phyloP scores from a whole-genome alignment of 2,888 invertebrate genomes.

The Limnephilus lunatus region DNA sequence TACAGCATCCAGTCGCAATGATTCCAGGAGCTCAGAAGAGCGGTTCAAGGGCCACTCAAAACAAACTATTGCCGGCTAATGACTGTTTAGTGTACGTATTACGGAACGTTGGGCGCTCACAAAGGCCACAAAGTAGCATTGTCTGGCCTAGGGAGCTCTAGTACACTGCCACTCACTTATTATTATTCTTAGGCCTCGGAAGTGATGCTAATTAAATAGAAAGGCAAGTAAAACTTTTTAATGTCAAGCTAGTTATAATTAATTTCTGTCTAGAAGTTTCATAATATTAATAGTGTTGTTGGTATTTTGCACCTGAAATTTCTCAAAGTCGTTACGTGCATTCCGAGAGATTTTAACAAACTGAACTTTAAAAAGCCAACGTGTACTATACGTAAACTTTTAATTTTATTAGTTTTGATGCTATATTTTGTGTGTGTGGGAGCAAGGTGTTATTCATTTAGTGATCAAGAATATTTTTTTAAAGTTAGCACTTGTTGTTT shows the following conservation, averaged over 20 bases:
- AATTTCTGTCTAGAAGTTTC: not conserved
- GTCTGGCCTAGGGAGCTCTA: slow-evolving; percentile 24
- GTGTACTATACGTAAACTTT: no score
- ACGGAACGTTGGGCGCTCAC: slow-evolving; percentile 45
- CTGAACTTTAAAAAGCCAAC: no score
- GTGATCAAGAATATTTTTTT: no score
- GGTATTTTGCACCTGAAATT: no score
- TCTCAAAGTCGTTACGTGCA: no score
- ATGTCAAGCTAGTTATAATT: not conserved
- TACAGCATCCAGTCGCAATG: not conserved
- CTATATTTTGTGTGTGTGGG: no score
- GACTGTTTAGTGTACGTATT: slow-evolving; percentile 52
- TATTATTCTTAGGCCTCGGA: not conserved
- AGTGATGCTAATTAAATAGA: not conserved
- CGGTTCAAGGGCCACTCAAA: slow-evolving; percentile 42
- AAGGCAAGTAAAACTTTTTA: not conserved
- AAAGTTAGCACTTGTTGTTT: no score
- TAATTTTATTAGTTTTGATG: no score
- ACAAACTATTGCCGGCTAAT: slow-evolving; percentile 52
- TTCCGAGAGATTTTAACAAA: no score
- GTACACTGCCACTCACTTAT: not conserved
- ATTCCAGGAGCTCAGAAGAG: slow-evolving; percentile 6
- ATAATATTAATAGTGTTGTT: no score
- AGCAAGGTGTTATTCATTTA: no score
- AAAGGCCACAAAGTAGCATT: slow-evolving; percentile 14